phyloP scores from a whole-genome alignment of 2,797 vertebrate genomes.

The Meda fulgida region DNA sequence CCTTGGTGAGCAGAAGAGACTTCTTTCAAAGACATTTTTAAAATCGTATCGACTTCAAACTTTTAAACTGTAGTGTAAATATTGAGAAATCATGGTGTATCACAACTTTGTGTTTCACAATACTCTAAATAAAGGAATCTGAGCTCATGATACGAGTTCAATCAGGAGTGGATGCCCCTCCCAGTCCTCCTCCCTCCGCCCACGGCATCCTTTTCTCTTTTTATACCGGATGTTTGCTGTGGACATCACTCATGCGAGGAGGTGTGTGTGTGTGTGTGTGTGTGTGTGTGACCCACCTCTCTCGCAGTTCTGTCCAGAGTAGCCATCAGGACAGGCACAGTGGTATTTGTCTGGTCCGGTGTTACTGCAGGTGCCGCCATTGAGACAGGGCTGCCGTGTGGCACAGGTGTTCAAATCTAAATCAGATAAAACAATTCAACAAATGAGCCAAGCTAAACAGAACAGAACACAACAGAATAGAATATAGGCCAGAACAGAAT shows the following conservation, averaged over 20 bases:
- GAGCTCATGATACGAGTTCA: neutral
- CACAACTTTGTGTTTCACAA: neutral
- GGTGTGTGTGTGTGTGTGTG: constrained; percentile 12
- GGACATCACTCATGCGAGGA: neutral
- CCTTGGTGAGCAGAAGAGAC: neutral
- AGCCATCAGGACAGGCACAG: constrained; percentile 94
- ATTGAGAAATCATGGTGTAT: neutral
- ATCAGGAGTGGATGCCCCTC: neutral
- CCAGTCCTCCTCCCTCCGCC: neutral
- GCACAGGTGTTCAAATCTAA: constrained; percentile 97
- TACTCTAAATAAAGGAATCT: neutral
- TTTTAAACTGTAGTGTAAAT: neutral
- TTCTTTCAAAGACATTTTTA: neutral
- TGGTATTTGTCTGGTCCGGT: constrained; percentile 98
- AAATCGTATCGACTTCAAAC: neutral
- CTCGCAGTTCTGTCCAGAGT: constrained; percentile 94
- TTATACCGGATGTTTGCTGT: neutral
- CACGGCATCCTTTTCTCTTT: neutral
- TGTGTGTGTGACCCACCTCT: constrained; percentile 82
- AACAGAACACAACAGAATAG: neutral
- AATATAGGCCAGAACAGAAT: no score
- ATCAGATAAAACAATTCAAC: constrained; percentile 43
- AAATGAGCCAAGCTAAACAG: neutral
- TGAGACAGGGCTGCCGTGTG: constrained; percentile 92
- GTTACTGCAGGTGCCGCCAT: constrained; percentile 95